phyloP scores from a whole-genome alignment of 2,797 vertebrate genomes.

The Avahi laniger region DNA sequence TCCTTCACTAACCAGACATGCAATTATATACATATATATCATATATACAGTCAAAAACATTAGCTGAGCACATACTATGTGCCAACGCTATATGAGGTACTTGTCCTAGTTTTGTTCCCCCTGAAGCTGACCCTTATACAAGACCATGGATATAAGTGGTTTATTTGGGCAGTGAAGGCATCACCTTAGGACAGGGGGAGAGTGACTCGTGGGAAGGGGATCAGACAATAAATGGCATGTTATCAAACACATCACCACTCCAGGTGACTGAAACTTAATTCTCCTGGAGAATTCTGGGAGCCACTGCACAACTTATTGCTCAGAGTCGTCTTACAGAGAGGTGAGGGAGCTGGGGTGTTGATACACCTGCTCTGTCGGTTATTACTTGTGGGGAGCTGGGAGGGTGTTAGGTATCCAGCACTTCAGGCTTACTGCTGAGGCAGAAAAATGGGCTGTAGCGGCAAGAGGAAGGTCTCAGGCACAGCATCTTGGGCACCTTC shows the following conservation, averaged over 20 bases:
- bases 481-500: neutral
- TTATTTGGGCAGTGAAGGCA: neutral
- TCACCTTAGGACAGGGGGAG: too few relatives aligned
- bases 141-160: neutral
- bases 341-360: neutral
- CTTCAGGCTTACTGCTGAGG: neutral
- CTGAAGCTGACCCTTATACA: neutral
- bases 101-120: neutral
- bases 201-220: neutral
- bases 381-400: fast-evolving
- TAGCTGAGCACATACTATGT: neutral
- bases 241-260: neutral
- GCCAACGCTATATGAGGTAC: neutral
- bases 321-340: neutral
- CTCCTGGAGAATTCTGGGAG: neutral
- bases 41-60: neutral
- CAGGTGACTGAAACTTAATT: neutral
- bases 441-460: neutral
- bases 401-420: neutral
- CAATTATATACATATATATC: neutral
- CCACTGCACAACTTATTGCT: neutral
- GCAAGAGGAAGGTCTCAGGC: neutral
- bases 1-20: neutral
- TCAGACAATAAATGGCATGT: neutral
- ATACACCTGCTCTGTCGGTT: neutral